These are phyloP conservation scores for Dolichotis patagonum DNA, from an alignment of 2,113 vertebrate genomes.

Conservation along the genomic window DNA sequence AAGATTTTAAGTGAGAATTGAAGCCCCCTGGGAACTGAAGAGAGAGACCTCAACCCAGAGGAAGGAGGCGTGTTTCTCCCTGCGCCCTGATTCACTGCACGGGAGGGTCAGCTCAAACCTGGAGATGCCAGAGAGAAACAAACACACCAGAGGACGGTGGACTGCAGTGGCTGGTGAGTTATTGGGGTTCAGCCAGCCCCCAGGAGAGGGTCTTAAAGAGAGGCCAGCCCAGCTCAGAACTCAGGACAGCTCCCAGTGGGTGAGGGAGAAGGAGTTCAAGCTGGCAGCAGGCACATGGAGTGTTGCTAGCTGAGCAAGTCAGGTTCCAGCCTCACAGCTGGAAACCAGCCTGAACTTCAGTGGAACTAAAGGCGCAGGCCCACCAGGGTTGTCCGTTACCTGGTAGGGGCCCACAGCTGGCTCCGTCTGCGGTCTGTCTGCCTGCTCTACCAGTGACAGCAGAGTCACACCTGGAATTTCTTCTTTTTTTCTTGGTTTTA, in stretches of 20 bases:
- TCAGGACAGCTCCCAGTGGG: not conserved
- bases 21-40: not conserved
- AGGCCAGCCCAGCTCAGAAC: not conserved
- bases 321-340: too few relatives aligned
- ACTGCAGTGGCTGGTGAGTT: not conserved
- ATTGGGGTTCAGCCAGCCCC: not conserved
- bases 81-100: not conserved
- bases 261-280: not conserved
- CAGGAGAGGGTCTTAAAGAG: not conserved
- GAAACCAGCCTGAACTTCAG: too few relatives aligned
- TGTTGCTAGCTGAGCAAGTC: too few relatives aligned
- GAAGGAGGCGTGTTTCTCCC: not conserved
- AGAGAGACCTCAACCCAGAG: not conserved
- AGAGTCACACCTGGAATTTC: too few relatives aligned
- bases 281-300: too few relatives aligned
- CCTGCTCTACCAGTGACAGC: too few relatives aligned
- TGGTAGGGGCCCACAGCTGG: rapidly evolving
- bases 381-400: not conserved
- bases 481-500: too few relatives aligned
- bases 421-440: not conserved
- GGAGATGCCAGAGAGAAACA: not conserved
- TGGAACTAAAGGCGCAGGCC: too few relatives aligned
- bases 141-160: not conserved
- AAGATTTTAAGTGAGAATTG: not conserved
- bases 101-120: not conserved